phyloP scores from a whole-genome alignment of 2,797 vertebrate species.

The Enteromius anoplus region DNA sequence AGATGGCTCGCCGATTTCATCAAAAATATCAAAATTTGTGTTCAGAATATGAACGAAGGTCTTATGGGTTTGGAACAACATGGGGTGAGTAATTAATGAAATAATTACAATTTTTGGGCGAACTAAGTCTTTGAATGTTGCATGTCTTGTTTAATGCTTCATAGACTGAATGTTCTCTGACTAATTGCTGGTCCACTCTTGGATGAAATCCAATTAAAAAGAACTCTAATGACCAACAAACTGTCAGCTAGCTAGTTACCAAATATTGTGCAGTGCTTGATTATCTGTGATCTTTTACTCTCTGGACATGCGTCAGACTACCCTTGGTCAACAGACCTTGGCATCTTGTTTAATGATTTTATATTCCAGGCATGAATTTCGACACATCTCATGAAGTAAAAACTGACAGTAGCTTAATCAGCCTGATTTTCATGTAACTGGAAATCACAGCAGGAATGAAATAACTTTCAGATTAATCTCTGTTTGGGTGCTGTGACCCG shows the following conservation, averaged over 20 bases:
- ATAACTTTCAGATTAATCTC: constrained; percentile 19
- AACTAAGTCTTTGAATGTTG: not conserved
- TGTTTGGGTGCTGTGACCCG: constrained; percentile 7
- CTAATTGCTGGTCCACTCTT: constrained; percentile 2
- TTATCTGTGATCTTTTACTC: constrained; percentile 25
- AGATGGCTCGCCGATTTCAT: too few relatives aligned
- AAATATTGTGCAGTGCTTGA: not conserved
- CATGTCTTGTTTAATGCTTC: constrained; percentile 1
- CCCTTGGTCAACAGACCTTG: constrained; percentile 15
- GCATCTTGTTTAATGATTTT: constrained; percentile 15
- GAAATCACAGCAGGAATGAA: not conserved
- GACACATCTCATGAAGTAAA: not conserved
- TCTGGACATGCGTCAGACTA: constrained; percentile 1
- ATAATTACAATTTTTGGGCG: too few relatives aligned
- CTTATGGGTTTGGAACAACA: too few relatives aligned
- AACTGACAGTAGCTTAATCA: not conserved
- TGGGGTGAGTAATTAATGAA: too few relatives aligned
- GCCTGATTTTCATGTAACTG: not conserved
- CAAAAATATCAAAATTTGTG: too few relatives aligned
- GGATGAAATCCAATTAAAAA: constrained; percentile 33
- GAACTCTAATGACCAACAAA: constrained; percentile 3
- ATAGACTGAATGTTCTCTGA: not conserved
- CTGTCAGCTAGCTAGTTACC: constrained; percentile 13
- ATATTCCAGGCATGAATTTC: constrained; percentile 3
- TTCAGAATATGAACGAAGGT: too few relatives aligned